phyloP scores from a whole-genome alignment of 2,797 vertebrate genomes.

The Protosalanx chinensis region DNA sequence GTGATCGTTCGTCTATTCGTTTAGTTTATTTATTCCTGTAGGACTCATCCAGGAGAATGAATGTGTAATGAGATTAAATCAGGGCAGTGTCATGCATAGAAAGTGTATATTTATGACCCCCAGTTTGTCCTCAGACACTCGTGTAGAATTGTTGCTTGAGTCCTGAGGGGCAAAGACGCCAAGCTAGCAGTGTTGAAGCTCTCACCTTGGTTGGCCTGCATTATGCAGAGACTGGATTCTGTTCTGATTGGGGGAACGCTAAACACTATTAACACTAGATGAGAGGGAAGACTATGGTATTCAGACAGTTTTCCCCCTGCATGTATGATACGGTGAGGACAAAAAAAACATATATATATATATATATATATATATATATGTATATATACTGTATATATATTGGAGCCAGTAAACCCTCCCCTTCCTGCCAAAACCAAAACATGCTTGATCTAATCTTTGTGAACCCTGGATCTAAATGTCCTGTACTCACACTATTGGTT shows the following conservation, averaged over 20 bases:
- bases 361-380: too few relatives aligned
- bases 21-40: conserved; percentile 16
- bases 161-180: conserved; percentile 24
- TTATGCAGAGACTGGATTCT: conserved; percentile 8
- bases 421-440: background rate
- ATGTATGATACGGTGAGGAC: conserved; percentile 5
- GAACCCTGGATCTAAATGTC: background rate
- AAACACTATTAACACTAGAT: conserved; percentile 6
- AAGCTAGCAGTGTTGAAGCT: conserved; percentile 13
- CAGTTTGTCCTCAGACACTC: conserved; percentile 15
- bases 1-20: background rate
- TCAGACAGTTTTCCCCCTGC: conserved; percentile 19
- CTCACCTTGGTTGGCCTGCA: conserved; percentile 12
- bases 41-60: conserved; percentile 10
- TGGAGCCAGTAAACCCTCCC: background rate
- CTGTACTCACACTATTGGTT: background rate
- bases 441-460: background rate
- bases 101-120: conserved; percentile 47
- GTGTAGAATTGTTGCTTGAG: conserved; percentile 8
- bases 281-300: conserved; percentile 2
- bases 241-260: conserved; percentile 1
- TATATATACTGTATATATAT: background rate
- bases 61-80: conserved; percentile 4
- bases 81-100: conserved; percentile 5
- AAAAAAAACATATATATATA: background rate